Base-by-base conservation (phyloP, 2,113 vertebrate genomes). In the Scalopus aquaticus region DNA sequence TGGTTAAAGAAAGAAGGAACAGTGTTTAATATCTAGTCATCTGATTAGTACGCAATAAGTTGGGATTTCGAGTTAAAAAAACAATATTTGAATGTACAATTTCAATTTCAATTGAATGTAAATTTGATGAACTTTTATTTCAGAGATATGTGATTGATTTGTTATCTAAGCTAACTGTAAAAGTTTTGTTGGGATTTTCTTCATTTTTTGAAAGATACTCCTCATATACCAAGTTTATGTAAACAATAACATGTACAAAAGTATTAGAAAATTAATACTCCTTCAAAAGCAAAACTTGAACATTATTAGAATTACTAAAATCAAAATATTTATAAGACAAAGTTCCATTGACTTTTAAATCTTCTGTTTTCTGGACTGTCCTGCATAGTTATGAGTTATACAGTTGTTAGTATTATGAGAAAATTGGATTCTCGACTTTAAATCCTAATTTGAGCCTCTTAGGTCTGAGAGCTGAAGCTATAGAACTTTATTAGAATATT, bases 61-160 rank as follows among this genome's bases (percentile, higher is more conserved):
- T 86, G 46, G n/a, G 39, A 76, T 89, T 96, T 94, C 89, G 15
- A 76, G 74, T 95, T 89, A 80, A 77, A 22, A 73, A 77, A 92
- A 72, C 16, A 92, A 15, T 79, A 85, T 30, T 67, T 82, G 6
- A 69, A 3, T 64, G 4, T 91, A 44, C 78, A 65, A 13, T 42
- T 51, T 90, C 10, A 39, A 3, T 88, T 87, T 60, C 46, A 26
- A 46, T 26, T 7, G 70, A 82, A 56, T 11, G 54, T 6, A 51
- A 93, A 72, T 51, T 94, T 85, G 51, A 4, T 4, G 16, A 58
- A 84, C 6, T 58, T 72, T 65, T 94, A 44, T 74, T 96, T 96
- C 49, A 90, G 60, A 88, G 44, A 86, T 60, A 85, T 96, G 49
- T 90, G 73, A 26, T 95, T 86, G 91, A 44, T 95, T 82, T 97